A percentile compares a stretch with the other conserved stretches of the same genome.
phyloP scores from a whole-genome alignment of 2,113 vertebrate genomes.

The Pogonocichla stellata region DNA sequence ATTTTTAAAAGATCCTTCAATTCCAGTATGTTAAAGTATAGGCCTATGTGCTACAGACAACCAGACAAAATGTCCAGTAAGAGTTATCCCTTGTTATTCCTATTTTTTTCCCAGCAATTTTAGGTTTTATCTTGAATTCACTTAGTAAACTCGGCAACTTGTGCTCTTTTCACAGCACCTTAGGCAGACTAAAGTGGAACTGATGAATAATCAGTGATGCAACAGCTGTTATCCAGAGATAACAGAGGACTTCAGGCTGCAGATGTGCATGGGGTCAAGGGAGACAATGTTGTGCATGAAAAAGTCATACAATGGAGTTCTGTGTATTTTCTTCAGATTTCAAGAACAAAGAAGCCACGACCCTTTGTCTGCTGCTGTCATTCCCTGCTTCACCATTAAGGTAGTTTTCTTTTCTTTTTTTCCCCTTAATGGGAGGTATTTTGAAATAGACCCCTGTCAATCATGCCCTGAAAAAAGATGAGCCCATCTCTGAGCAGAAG shows the following conservation, averaged over 20 bases:
- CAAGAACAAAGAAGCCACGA: slow-evolving; percentile 38
- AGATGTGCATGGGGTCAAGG: slow-evolving; percentile 58
- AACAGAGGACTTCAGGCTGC: slow-evolving; percentile 59
- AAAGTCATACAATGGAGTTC: slow-evolving; percentile 59
- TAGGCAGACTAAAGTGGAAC: slow-evolving; percentile 29
- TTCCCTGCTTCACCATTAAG: slow-evolving; percentile 38
- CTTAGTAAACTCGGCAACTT: not conserved
- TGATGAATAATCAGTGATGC: slow-evolving; percentile 64
- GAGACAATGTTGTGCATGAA: slow-evolving; percentile 47
- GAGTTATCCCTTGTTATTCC: not conserved
- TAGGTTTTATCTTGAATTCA: not conserved
- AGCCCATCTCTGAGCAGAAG: not conserved
- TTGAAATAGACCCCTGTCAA: slow-evolving; percentile 29
- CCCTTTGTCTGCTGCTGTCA: slow-evolving; percentile 59
- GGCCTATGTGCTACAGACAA: not conserved
- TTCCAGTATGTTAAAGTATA: not conserved
- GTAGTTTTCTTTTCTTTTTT: not conserved
- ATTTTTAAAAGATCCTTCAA: not conserved
- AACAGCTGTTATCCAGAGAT: slow-evolving; percentile 67
- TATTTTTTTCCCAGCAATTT: not conserved
- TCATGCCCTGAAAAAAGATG: slow-evolving; percentile 3
- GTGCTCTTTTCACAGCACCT: slow-evolving; percentile 45
- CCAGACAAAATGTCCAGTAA: not conserved
- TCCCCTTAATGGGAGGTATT: not conserved
- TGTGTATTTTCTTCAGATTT: slow-evolving; percentile 62